phyloP scores from a whole-genome alignment of 2,888 invertebrate genomes.

The Notocelia uddmanniana region DNA sequence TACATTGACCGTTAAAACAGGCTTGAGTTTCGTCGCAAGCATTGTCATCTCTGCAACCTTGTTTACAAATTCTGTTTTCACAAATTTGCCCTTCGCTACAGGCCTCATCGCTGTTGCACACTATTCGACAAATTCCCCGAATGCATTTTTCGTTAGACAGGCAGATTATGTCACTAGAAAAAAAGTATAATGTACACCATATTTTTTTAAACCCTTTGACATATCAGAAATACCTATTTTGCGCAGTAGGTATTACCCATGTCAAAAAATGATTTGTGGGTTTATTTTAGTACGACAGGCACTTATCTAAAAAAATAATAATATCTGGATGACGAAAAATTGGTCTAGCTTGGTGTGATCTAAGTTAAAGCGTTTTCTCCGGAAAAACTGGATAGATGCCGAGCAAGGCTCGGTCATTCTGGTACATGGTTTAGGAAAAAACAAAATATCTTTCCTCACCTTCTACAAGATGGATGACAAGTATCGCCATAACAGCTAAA shows the following conservation, averaged over 20 bases:
- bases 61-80: slow-evolving; percentile 93
- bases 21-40: slow-evolving; percentile 91
- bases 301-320: no score
- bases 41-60: slow-evolving; percentile 94
- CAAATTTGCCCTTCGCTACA: slow-evolving; percentile 94
- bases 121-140: slow-evolving; percentile 91
- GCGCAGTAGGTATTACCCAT: no score
- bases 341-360: no score
- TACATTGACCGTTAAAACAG: slow-evolving; percentile 93
- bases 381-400: no score
- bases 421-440: no score
- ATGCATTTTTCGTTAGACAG: slow-evolving; percentile 95
- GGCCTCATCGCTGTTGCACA: slow-evolving; percentile 94
- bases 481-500: slow-evolving; percentile 92
- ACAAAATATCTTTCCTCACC: slow-evolving; percentile 71
- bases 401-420: no score
- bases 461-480: slow-evolving; percentile 92
- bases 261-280: no score
- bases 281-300: no score
- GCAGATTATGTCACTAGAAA: slow-evolving; percentile 91
- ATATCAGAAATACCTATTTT: background rate
- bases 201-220: background rate
- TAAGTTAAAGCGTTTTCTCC: no score
- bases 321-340: no score
- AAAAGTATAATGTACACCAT: background rate